Base-by-base conservation (phyloP, 2,797 vertebrate species). In the Novumbra hubbsi region DNA sequence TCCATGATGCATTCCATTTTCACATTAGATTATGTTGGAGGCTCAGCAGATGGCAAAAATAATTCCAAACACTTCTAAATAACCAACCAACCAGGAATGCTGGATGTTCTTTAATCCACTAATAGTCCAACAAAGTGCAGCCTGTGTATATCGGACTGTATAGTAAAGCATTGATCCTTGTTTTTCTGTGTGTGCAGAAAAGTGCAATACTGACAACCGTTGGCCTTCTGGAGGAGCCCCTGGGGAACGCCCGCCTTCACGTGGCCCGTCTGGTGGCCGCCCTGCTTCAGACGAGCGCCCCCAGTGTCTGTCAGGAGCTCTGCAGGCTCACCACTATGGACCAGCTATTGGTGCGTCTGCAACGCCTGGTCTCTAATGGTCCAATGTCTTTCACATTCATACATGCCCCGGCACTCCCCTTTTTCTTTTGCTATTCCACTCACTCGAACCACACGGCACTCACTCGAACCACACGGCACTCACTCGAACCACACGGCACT, bases 161-260 rank as follows among this genome's bases (percentile, higher is more conserved):
- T 7, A 38, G 28, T 38, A 32, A 38, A 3, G 28, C 12, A 32
- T 30, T 65, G 63, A n/a, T 14, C 14, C n/a, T 60, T 50, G 8
- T 19, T 5, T 50, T 24, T 34, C n/a, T 32, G 1, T 24, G 1
- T 60, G 17, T 9, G 24, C 85, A 96, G 97, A 97, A 96, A 92
- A 88, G 92, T 86, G 94, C 96, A 52, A 98, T 99, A 93, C 92
- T 98, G 86, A 99, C 97, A 3, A 99, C 97, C n/a, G 94, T 98
- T 27, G 98, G 98, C 12, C 78, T 98, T 86, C 89, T 99, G 76
- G 96, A 99, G 86, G 96, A 97, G 92, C 98, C 98, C 0, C 92
- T 99, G 84, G 98, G 98, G 41, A 99, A 96, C 0, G 94, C 96
- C 32, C 96, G 98, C 66, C 96, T 99, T 80, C 98, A 99, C 0